phyloP scores from a whole-genome alignment of 2,888 invertebrate genomes.

The Lissonota sp. region DNA sequence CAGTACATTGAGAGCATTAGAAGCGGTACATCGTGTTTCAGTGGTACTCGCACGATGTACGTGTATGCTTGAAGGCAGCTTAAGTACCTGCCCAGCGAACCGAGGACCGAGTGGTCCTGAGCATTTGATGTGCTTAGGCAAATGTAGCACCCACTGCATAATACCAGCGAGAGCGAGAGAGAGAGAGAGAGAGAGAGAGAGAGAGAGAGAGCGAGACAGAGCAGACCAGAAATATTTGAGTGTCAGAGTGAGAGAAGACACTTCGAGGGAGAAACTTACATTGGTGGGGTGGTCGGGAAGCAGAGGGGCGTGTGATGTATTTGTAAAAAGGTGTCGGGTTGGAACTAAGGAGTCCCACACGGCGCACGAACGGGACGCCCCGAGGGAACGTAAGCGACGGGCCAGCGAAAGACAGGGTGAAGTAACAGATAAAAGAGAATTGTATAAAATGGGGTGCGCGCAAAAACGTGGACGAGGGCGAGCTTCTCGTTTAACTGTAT shows the following conservation, averaged over 20 bases:
- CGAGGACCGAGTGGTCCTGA: slow-evolving; percentile 75
- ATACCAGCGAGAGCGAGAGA: slow-evolving; percentile 64
- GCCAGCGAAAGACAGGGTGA: slow-evolving; percentile 58
- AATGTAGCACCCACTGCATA: slow-evolving; percentile 79
- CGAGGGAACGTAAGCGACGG: slow-evolving; percentile 79
- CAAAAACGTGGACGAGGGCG: slow-evolving; percentile 67
- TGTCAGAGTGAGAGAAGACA: neutral
- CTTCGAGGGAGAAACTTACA: slow-evolving; percentile 44
- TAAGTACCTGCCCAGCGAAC: slow-evolving; percentile 74
- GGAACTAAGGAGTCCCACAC: slow-evolving; percentile 81
- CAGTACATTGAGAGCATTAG: slow-evolving; percentile 27
- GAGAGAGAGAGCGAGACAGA: slow-evolving; percentile 45
- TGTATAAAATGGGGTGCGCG: slow-evolving; percentile 82
- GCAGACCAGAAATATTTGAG: slow-evolving; percentile 19
- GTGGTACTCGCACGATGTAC: slow-evolving; percentile 50
- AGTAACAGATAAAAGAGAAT: slow-evolving; percentile 83
- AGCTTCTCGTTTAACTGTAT: slow-evolving; percentile 41
- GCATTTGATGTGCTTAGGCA: slow-evolving; percentile 81
- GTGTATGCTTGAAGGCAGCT: slow-evolving; percentile 58
- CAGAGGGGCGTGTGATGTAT: slow-evolving; percentile 83
- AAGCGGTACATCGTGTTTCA: slow-evolving; percentile 22
- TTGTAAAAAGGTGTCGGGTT: slow-evolving; percentile 84
- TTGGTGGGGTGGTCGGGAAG: slow-evolving; percentile 56
- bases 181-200: slow-evolving; percentile 56
- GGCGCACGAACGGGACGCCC: slow-evolving; percentile 76